These are phyloP conservation scores for Mycogona germanica DNA, from an alignment of 2,888 invertebrate species.

Conservation along the genomic window DNA sequence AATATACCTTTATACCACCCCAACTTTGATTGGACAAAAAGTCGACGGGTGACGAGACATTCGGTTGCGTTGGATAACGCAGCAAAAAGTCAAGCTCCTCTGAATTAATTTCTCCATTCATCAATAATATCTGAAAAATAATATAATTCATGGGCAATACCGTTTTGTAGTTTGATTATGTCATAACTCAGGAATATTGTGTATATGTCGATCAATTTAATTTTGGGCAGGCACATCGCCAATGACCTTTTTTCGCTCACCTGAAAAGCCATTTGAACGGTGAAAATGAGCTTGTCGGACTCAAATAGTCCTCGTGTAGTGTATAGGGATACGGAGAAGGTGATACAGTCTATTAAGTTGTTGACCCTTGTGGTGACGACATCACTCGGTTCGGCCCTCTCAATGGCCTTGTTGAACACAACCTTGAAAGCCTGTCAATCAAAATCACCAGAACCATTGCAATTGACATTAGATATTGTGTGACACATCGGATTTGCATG, in stretches of 20 bases:
- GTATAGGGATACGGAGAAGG: constrained; percentile 88
- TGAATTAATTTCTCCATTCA: constrained; percentile 72
- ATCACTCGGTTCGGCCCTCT: constrained; percentile 67
- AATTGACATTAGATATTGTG: too few species aligned
- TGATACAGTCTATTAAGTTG: constrained; percentile 88
- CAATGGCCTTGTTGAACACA: constrained; percentile 94
- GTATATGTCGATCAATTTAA: neutral
- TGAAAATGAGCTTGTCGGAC: constrained; percentile 91
- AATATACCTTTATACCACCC: constrained; percentile 71
- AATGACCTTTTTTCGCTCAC: constrained; percentile 44
- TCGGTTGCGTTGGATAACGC: constrained; percentile 81
- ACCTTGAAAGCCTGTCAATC: constrained; percentile 77
- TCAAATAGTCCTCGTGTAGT: constrained; percentile 90
- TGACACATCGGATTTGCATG: too few species aligned
- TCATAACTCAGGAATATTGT: neutral
- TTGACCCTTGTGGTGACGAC: constrained; percentile 64
- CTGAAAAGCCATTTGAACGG: constrained; percentile 92
- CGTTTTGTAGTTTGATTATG: neutral
- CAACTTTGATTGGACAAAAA: constrained; percentile 84
- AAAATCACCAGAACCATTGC: too few species aligned
- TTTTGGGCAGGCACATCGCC: too few species aligned
- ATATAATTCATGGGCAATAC: neutral
- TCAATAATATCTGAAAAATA: constrained; percentile 56
- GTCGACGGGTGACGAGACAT: constrained; percentile 87
- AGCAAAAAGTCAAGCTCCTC: constrained; percentile 83